Base-by-base conservation (phyloP, 2,888 invertebrate species). In the Frankliniella intonsa region DNA sequence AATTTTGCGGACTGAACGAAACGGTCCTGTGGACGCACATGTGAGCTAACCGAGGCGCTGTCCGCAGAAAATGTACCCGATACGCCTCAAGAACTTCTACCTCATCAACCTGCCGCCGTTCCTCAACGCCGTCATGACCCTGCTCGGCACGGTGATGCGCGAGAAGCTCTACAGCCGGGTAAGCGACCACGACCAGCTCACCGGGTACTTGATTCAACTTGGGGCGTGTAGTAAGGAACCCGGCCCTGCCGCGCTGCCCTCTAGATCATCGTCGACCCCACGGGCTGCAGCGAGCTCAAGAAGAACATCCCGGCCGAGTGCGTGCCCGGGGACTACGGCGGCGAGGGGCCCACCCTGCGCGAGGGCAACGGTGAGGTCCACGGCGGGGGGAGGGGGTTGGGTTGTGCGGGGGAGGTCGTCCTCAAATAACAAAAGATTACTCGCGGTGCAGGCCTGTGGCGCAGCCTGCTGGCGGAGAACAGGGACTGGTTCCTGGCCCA, bases 81-180 rank as follows among this genome's bases (percentile, higher is more conserved):
- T 95, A 0, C 95, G 95, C 87, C 89, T 95, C 85, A 95, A 95
- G 88, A 94, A 94, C 88, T 94, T 95, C 65, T 95, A 95, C 86
- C 93, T 95, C 0, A 92, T 95, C 86, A 95, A 95, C 87, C 92
- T 94, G 10, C 94, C 94, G 0, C 94, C 94, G 0, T 88, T 95
- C 62, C 93, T 95, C 76, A 95, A 95, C 86, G 94, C 94, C 84
- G 94, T 95, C 84, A 93, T 93, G 86, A 82, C 81, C n/a, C 94
- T 95, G 87, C 94, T 94, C 38, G 94, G 94, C 87, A 95, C 95
- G 0, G 94, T 95, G 88, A 89, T 95, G 84, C 95, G 94, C 88
- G 95, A 95, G 87, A 95, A 95, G 90, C 94, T 95, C 85, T 91
- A 92, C 86, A 93, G 93, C 85, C 92, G 95, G 85, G 92, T 92